Percentiles rank a stretch among this genome's conserved stretches.
These are phyloP conservation scores for Chrysotoxum bicinctum DNA, from an alignment of 2,888 invertebrate species.

Conservation along the genomic window DNA sequence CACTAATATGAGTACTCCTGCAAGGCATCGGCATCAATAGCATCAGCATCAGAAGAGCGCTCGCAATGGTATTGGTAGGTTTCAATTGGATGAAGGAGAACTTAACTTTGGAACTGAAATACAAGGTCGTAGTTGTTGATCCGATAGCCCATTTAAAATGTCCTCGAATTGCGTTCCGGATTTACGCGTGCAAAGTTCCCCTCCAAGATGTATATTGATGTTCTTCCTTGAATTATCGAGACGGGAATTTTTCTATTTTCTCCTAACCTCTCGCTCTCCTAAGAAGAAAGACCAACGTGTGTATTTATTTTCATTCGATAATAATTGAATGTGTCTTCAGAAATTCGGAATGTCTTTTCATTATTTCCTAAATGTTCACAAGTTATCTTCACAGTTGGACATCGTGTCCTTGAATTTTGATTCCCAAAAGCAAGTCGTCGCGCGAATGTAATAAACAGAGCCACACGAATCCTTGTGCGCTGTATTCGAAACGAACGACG, in stretches of 20 bases:
- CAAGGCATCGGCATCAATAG: background rate
- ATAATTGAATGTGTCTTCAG: conserved; percentile 71
- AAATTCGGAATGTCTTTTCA: conserved; percentile 74
- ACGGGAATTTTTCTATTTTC: conserved; percentile 6
- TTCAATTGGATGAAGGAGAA: conserved; percentile 27
- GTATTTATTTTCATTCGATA: conserved; percentile 59
- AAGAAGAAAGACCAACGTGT: background rate
- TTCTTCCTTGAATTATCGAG: conserved; percentile 8
- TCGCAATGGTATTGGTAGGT: background rate
- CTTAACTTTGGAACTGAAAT: conserved; percentile 55
- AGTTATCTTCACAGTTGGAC: conserved; percentile 79
- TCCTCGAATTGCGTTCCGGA: conserved; percentile 68
- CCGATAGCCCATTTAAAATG: conserved; percentile 31
- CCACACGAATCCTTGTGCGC: conserved; percentile 63
- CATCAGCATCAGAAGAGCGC: background rate
- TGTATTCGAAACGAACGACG: background rate
- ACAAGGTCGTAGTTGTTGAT: conserved; percentile 53
- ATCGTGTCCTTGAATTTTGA: conserved; percentile 60
- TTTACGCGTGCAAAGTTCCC: conserved; percentile 64
- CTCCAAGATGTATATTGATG: background rate
- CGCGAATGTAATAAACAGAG: conserved; percentile 68
- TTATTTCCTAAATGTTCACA: conserved; percentile 77
- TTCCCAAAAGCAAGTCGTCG: conserved; percentile 44
- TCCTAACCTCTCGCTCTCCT: no score
- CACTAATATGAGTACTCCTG: conserved; percentile 46